phyloP scores from a whole-genome alignment of 2,113 vertebrate species.

The Dolichallabes microphthalmus region DNA sequence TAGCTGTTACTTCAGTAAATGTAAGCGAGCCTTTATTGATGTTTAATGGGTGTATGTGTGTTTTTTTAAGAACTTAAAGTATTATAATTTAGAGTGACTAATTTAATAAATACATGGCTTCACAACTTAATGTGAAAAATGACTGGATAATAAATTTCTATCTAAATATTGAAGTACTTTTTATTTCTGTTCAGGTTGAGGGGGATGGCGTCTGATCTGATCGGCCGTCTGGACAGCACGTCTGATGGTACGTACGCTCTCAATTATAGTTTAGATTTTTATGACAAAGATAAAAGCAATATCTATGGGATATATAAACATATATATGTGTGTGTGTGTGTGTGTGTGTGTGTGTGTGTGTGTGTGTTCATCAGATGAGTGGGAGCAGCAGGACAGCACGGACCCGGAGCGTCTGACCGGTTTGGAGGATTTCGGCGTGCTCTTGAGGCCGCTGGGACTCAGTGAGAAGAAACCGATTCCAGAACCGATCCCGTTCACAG shows the following conservation, averaged over 20 bases:
- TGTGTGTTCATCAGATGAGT: slow-evolving; percentile 70
- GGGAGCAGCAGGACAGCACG: slow-evolving; percentile 70
- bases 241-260: slow-evolving; percentile 70
- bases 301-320: too few relatives aligned
- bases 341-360: background rate
- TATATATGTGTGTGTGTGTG: too few relatives aligned
- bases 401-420: slow-evolving; percentile 72
- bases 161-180: background rate
- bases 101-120: background rate
- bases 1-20: too few relatives aligned
- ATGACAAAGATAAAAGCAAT: background rate
- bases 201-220: slow-evolving; percentile 75
- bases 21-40: too few relatives aligned
- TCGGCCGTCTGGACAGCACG: slow-evolving; percentile 73
- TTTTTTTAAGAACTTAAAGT: background rate
- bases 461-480: slow-evolving; percentile 75
- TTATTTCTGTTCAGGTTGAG: slow-evolving; percentile 60
- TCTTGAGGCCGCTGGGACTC: slow-evolving; percentile 73
- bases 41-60: background rate
- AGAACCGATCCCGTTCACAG: slow-evolving; percentile 73
- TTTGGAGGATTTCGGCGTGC: slow-evolving; percentile 74
- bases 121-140: background rate
- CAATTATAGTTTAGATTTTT: background rate
- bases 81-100: background rate
- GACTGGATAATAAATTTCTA: background rate